Evolutionary conservation across 2,888 invertebrate genomes (phyloP).

Genomic region (Hydrotaea cyrtoneurina): DNA sequence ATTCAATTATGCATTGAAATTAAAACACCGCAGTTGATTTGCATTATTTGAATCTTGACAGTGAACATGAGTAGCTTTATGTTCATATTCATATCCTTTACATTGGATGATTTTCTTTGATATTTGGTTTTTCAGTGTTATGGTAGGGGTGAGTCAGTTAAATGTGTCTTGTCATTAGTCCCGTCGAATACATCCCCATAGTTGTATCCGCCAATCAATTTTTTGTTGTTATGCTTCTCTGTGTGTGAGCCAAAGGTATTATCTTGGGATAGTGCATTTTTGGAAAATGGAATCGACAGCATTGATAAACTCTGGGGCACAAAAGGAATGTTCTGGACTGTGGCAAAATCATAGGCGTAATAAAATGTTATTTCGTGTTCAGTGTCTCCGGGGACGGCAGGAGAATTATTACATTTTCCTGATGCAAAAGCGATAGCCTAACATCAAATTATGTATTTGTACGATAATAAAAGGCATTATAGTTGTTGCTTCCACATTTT

Average conservation of each 20-base stretch:
- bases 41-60: too few species aligned
- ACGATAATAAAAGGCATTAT: slow-evolving; percentile 27
- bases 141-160: too few species aligned
- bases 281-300: not conserved
- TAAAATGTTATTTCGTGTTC: slow-evolving; percentile 61
- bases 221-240: not conserved
- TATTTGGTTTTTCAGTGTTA: too few species aligned
- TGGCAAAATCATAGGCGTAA: slow-evolving; percentile 46
- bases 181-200: too few species aligned
- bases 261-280: not conserved
- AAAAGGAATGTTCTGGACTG: not conserved
- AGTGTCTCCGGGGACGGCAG: slow-evolving; percentile 67
- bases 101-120: too few species aligned
- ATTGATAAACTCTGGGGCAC: slow-evolving; percentile 44
- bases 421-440: slow-evolving; percentile 60
- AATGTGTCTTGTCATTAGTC: too few species aligned
- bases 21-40: too few species aligned
- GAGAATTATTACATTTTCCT: slow-evolving; percentile 54
- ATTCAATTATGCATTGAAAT: too few species aligned
- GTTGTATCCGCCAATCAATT: too few species aligned
- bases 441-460: slow-evolving; percentile 52
- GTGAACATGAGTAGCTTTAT: too few species aligned
- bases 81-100: too few species aligned
- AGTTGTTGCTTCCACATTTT: slow-evolving; percentile 54
- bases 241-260: not conserved